Evolutionary conservation across 2,113 vertebrate species (phyloP).

Genomic region (Carlito syrichta): DNA sequence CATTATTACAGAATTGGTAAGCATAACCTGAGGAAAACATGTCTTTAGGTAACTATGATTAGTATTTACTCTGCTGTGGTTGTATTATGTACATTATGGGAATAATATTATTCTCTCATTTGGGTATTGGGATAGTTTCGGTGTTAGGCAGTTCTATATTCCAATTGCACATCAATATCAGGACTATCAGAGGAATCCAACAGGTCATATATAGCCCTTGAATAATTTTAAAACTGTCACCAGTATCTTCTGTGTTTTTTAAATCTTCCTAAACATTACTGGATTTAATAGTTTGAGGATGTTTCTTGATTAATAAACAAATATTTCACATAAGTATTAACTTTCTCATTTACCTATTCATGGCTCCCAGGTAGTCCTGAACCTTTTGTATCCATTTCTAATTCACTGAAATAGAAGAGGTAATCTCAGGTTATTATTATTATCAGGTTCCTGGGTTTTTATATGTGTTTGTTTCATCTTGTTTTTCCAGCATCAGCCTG

Average conservation of each 20-base stretch:
- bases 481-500: background rate
- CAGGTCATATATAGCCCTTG: background rate
- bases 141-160: background rate
- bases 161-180: background rate
- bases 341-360: background rate
- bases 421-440: background rate
- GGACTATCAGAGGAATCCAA: background rate
- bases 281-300: background rate
- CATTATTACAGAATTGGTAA: constrained; percentile 94
- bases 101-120: background rate
- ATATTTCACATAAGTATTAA: background rate
- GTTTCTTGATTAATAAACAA: background rate
- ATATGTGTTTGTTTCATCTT: background rate
- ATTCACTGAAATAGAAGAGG: background rate
- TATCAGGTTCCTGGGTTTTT: background rate
- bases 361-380: background rate
- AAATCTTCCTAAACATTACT: background rate
- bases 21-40: constrained; percentile 43
- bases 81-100: background rate
- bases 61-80: background rate
- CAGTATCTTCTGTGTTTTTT: background rate
- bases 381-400: background rate
- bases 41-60: background rate
- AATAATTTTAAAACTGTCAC: background rate
- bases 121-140: background rate